Conservation (phyloP, 2,888 invertebrate species). For the Allolobophora icterica region DNA sequence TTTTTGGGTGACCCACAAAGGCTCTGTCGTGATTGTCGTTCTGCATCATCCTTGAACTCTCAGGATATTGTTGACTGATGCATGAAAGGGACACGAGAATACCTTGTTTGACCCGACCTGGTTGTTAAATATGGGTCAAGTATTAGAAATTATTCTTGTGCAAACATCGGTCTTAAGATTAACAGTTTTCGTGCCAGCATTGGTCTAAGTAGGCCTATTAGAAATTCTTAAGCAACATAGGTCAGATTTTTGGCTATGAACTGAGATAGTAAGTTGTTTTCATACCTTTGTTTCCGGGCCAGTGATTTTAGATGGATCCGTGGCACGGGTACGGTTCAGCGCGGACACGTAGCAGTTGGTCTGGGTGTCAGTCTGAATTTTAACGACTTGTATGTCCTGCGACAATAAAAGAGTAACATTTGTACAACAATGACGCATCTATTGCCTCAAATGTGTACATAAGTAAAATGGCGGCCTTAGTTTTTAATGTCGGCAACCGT, state of each 20-base stretch:
- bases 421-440: neutral
- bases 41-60: too few species aligned
- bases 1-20: too few species aligned
- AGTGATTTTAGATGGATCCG: slow-evolving; percentile 30
- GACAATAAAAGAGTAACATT: neutral
- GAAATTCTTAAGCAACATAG: neutral
- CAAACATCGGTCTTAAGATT: too few species aligned
- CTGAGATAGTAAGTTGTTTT: neutral
- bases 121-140: neutral
- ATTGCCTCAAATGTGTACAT: neutral
- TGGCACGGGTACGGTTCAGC: slow-evolving; percentile 20
- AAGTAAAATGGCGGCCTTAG: neutral
- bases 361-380: slow-evolving; percentile 12
- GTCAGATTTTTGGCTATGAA: neutral
- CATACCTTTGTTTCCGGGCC: slow-evolving; percentile 13
- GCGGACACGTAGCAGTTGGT: slow-evolving; percentile 33
- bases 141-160: too few species aligned
- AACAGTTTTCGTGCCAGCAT: too few species aligned
- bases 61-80: neutral
- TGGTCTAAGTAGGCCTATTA: neutral
- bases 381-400: slow-evolving; percentile 33
- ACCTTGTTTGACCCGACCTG: neutral
- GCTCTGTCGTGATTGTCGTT: too few species aligned
- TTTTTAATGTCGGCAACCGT: neutral
- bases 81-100: neutral